phyloP scores from a whole-genome alignment of 2,888 invertebrate species.

The Luperina testacea region DNA sequence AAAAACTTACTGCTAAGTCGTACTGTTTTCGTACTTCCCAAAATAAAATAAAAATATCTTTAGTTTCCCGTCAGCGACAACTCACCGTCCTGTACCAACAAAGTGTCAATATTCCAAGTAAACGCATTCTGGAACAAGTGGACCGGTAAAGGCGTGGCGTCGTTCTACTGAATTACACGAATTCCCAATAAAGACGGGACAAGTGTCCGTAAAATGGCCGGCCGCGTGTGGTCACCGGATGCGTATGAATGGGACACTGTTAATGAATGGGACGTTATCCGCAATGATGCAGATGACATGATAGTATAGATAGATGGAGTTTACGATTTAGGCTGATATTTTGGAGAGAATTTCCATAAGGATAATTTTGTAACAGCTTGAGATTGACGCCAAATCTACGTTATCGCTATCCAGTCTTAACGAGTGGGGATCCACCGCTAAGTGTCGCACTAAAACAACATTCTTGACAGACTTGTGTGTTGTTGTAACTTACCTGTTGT shows the following conservation, averaged over 20 bases:
- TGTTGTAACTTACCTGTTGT: neutral
- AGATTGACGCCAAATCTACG: neutral
- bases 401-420: neutral
- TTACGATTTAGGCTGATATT: conserved; percentile 27
- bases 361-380: neutral
- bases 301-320: conserved; percentile 45
- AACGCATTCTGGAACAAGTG: conserved; percentile 72
- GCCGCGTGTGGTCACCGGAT: conserved; percentile 85
- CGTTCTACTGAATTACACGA: conserved; percentile 81
- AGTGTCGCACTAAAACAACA: neutral
- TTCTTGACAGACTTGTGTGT: neutral
- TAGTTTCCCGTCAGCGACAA: neutral
- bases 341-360: neutral
- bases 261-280: conserved; percentile 69
- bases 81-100: conserved; percentile 44
- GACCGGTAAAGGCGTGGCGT: conserved; percentile 70
- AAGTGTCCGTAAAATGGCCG: conserved; percentile 77
- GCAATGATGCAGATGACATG: conserved; percentile 53
- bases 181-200: conserved; percentile 77
- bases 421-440: neutral
- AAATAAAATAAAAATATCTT: neutral
- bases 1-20: neutral
- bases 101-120: conserved; percentile 82
- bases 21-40: neutral
- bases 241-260: conserved; percentile 68